Evolutionary conservation across 2,797 vertebrate genomes (phyloP), one percentile per base, ranked within the genome.

Genomic region (Falco naumanni): DNA sequence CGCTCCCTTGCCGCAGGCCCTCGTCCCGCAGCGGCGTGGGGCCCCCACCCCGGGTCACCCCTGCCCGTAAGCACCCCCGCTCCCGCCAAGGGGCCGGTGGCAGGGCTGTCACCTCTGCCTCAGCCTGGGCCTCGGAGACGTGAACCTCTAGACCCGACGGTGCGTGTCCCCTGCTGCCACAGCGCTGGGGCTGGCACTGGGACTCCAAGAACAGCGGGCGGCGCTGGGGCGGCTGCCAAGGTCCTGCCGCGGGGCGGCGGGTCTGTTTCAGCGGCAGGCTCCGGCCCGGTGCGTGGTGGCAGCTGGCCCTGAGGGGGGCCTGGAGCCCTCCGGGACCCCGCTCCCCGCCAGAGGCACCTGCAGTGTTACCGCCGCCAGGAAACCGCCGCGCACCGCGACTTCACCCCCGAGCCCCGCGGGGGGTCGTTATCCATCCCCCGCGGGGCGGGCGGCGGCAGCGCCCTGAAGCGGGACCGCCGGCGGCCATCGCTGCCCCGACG

Each of bases 241-340:
- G 11, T 15, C 12, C 17, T 8, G 41, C 9, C 8, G 13, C 53
- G 17, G 17, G 79, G 10, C 1, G 3, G 54, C 0, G 1, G 33
- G 14, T 8, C 41, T 9, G 34, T 15, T 34, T 21, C 60, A 10
- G 11, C 1, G 18, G 11, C 57, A 18, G 31, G 9, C 24, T 39
- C 34, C 25, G 54, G 7, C 2, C 25, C 29, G 9, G 26, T 7
- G 8, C 5, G 21, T 3, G 21, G 37, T 1, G 1, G 29, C 25
- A 21, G 43, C 3, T 20, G 48, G 25, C 50, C 37, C 56, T 66
- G 60, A 56, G 48, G 26, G 10, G 11, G 13, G 7, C 48, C n/a
- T 4, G 31, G 14, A 31, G 61, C 9, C 25, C 15, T 10, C 17
- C 12, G 14, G 5, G 15, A 37, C 48, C 37, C 57, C 61, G 1